Conservation (phyloP, 2,888 invertebrate species). For the Microchrysa polita region DNA sequence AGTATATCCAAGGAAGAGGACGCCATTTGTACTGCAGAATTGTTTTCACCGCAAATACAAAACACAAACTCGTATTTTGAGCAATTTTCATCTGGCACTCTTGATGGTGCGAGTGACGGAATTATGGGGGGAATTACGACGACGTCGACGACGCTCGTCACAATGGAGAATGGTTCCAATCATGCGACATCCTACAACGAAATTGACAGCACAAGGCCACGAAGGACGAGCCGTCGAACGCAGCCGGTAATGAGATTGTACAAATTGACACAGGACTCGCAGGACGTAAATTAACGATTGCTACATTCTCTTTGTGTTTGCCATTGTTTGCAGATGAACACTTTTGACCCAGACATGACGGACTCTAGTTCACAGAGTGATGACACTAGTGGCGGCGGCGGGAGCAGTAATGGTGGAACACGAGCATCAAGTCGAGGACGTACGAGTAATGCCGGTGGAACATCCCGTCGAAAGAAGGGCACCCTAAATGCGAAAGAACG, state of each 20-base stretch:
- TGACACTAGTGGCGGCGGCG: conserved; percentile 63
- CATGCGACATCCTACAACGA: conserved; percentile 43
- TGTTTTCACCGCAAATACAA: conserved; percentile 40
- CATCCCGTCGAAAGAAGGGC: conserved; percentile 74
- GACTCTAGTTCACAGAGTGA: conserved; percentile 65
- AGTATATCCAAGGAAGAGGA: conserved; percentile 19
- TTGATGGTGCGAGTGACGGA: conserved; percentile 16
- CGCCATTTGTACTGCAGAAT: conserved; percentile 33
- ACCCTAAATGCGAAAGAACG: conserved; percentile 85
- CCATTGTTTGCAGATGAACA: conserved; percentile 44
- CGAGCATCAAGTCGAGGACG: conserved; percentile 47
- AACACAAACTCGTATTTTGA: conserved; percentile 32
- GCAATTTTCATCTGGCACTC: conserved; percentile 37
- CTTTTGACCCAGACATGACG: conserved; percentile 62
- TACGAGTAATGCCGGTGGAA: conserved; percentile 49
- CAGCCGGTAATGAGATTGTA: conserved; percentile 46
- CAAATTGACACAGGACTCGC: conserved; percentile 56
- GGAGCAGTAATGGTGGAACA: conserved; percentile 51
- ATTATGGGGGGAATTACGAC: conserved; percentile 1
- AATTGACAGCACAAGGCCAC: conserved; percentile 46
- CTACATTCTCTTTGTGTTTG: conserved; percentile 25
- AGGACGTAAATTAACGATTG: conserved; percentile 40
- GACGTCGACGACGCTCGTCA: background rate
- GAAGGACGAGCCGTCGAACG: conserved; percentile 45
- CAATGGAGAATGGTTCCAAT: conserved; percentile 44